phyloP scores from a whole-genome alignment of 1,140 invertebrate genomes.

The Orchesella cincta region DNA sequence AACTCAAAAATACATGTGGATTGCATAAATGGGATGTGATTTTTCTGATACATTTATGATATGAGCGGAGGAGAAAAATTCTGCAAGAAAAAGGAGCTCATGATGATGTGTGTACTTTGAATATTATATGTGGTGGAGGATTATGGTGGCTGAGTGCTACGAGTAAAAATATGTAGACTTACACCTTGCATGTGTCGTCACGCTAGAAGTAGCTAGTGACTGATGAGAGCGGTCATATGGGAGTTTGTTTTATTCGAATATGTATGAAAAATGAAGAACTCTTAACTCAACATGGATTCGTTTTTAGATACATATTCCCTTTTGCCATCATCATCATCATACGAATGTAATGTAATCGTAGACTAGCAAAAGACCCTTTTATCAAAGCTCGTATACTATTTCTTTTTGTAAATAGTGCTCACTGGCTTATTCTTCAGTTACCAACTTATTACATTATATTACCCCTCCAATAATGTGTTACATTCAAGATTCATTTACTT shows the following conservation, averaged over 20 bases:
- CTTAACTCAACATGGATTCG: background rate
- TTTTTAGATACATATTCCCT: too few relatives aligned
- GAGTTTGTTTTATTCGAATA: background rate
- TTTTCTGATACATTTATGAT: constrained; percentile 19
- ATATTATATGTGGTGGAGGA: background rate
- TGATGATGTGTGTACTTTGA: background rate
- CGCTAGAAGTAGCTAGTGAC: background rate
- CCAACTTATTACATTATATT: too few relatives aligned
- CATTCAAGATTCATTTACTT: too few relatives aligned
- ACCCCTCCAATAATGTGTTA: too few relatives aligned
- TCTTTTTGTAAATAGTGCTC: too few relatives aligned
- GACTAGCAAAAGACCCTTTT: too few relatives aligned
- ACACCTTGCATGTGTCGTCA: constrained; percentile 17
- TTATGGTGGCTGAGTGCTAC: background rate
- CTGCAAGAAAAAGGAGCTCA: background rate
- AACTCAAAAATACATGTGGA: background rate
- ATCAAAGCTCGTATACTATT: too few relatives aligned
- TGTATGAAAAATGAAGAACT: background rate
- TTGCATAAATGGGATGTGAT: too few relatives aligned
- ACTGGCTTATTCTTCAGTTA: too few relatives aligned
- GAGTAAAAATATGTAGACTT: background rate
- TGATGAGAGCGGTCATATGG: constrained; percentile 17
- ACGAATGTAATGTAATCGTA: too few relatives aligned
- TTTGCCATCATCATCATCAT: background rate
- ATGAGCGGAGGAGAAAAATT: background rate